phyloP scores from a whole-genome alignment of 2,113 vertebrate genomes.

The Notothenia coriiceps region DNA sequence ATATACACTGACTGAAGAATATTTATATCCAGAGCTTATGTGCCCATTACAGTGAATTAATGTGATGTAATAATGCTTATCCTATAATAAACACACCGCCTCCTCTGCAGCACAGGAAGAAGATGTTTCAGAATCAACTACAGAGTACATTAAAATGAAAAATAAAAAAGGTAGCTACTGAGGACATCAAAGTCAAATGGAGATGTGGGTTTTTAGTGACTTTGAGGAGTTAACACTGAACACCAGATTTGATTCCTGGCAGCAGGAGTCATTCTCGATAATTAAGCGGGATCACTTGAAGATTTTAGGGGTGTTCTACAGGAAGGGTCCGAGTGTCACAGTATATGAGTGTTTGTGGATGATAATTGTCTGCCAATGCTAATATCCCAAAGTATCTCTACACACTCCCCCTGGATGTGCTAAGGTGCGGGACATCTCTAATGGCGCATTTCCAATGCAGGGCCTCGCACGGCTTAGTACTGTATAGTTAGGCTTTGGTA shows the following conservation, averaged over 20 bases:
- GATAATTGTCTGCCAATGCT: too few relatives aligned
- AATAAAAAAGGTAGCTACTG: neutral
- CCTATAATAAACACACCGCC: neutral
- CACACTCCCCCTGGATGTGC: too few relatives aligned
- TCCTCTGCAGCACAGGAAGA: neutral
- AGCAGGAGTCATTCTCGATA: too few relatives aligned
- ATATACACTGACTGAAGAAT: neutral
- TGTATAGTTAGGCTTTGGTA: too few relatives aligned
- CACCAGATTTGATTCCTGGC: neutral
- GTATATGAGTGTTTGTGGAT: too few relatives aligned
- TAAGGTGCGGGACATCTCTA: too few relatives aligned
- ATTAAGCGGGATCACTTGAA: too few relatives aligned
- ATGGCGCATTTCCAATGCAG: too few relatives aligned
- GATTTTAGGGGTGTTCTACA: too few relatives aligned
- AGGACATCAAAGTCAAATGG: neutral
- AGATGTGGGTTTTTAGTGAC: neutral
- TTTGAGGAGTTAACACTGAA: neutral
- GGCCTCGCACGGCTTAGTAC: too few relatives aligned
- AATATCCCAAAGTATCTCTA: too few relatives aligned
- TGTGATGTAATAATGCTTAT: neutral
- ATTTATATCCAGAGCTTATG: neutral
- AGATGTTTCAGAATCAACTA: neutral
- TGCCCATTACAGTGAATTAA: constrained; percentile 13
- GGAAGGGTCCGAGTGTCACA: too few relatives aligned
- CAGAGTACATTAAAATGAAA: neutral